Evolutionary conservation across 2,888 invertebrate genomes (phyloP).

Genomic region (Pollenia labialis): DNA sequence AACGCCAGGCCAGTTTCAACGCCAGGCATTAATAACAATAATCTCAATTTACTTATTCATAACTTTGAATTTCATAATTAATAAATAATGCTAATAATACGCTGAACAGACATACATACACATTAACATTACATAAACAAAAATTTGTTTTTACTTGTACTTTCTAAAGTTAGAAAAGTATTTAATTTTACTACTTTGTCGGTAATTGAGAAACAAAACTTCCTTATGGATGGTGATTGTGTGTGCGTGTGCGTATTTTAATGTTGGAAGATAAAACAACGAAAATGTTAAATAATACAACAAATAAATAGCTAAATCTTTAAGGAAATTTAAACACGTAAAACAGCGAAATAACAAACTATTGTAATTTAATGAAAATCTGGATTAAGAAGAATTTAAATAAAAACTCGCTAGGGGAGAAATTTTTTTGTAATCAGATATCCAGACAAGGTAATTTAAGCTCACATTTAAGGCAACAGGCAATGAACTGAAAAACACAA

Average conservation of each 20-base stretch:
- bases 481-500: conserved; percentile 25
- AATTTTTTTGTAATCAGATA: not conserved
- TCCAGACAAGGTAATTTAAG: not conserved
- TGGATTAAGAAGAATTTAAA: not conserved
- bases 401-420: not conserved
- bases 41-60: conserved; percentile 82
- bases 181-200: conserved; percentile 43
- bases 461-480: not conserved
- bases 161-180: conserved; percentile 7
- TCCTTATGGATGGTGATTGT: conserved; percentile 19
- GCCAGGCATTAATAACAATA: conserved; percentile 80
- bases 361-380: conserved; percentile 31
- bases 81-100: conserved; percentile 76
- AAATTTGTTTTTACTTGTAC: not conserved
- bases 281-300: not conserved
- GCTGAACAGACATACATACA: conserved; percentile 8
- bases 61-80: conserved; percentile 82
- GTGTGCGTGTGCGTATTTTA: conserved; percentile 14
- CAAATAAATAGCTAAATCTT: not conserved
- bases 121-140: not conserved
- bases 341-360: not conserved
- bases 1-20: conserved; percentile 2
- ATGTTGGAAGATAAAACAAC: conserved; percentile 11
- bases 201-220: conserved; percentile 60
- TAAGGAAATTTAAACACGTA: not conserved